Percentiles rank a stretch among this genome's conserved stretches.
Conservation (phyloP, 2,113 vertebrate species). For the Phalacrocorax aristotelis region DNA sequence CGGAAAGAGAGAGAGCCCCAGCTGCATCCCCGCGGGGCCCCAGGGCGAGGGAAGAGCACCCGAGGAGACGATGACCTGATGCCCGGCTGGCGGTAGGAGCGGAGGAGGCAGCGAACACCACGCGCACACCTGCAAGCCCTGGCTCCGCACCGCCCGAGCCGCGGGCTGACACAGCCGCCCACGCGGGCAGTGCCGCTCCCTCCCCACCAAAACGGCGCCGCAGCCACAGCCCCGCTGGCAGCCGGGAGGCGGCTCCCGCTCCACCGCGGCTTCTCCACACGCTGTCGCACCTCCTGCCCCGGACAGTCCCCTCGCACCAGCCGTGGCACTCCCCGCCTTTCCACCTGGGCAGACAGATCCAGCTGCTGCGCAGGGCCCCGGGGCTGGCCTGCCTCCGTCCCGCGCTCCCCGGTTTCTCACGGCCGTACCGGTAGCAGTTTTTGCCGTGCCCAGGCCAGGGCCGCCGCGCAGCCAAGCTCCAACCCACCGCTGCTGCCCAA, state of each 20-base stretch:
- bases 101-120: not conserved
- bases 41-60: too few relatives aligned
- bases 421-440: not conserved
- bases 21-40: not conserved
- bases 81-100: not conserved
- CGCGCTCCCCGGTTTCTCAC: accelerated
- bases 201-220: not conserved
- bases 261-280: not conserved
- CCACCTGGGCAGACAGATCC: too few relatives aligned
- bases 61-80: too few relatives aligned
- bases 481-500: not conserved
- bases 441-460: not conserved
- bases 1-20: not conserved
- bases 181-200: not conserved
- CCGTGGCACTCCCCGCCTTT: too few relatives aligned
- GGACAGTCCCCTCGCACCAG: not conserved
- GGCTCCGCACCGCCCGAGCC: not conserved
- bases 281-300: not conserved
- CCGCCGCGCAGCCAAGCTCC: not conserved
- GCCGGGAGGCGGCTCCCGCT: not conserved
- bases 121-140: not conserved
- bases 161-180: not conserved
- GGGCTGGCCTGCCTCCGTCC: too few relatives aligned
- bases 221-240: not conserved
- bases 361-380: too few relatives aligned